These are phyloP conservation scores for Promerops cafer DNA, from an alignment of 2,113 vertebrate species.

Conservation along the genomic window DNA sequence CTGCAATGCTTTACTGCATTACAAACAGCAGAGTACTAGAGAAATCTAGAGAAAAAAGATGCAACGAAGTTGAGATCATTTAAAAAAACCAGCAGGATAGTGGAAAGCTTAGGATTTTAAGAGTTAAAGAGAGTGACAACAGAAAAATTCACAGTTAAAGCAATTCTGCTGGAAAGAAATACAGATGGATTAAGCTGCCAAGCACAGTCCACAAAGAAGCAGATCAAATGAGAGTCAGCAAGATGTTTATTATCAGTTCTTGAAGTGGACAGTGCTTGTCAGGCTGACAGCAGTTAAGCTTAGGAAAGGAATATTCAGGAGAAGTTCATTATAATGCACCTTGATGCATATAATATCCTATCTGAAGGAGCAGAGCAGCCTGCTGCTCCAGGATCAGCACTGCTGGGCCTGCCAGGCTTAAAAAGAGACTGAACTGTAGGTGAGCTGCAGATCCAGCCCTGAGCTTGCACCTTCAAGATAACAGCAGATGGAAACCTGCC, in stretches of 20 bases:
- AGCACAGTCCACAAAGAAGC: neutral
- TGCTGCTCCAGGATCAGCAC: neutral
- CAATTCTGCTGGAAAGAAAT: neutral
- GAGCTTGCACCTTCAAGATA: neutral
- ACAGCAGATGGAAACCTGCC: neutral
- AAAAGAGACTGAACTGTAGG: neutral
- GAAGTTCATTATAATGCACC: neutral
- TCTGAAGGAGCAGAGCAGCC: conserved; percentile 19
- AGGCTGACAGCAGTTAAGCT: neutral
- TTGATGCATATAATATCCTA: neutral
- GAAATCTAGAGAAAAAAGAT: neutral
- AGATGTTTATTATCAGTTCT: conserved; percentile 26
- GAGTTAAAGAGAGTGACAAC: neutral
- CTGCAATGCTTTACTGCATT: neutral
- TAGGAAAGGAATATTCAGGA: neutral
- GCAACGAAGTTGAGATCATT: neutral
- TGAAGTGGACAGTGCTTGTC: conserved; percentile 24
- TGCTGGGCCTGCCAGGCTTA: neutral
- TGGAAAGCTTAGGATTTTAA: neutral
- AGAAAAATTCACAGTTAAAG: neutral
- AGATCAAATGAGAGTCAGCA: neutral
- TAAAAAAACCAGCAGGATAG: neutral
- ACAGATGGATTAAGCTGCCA: conserved; percentile 16
- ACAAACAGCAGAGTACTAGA: neutral
- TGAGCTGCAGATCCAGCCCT: neutral